Evolutionary conservation across 2,113 vertebrate species (phyloP).

Genomic region (Ibidorhyncha struthersii): DNA sequence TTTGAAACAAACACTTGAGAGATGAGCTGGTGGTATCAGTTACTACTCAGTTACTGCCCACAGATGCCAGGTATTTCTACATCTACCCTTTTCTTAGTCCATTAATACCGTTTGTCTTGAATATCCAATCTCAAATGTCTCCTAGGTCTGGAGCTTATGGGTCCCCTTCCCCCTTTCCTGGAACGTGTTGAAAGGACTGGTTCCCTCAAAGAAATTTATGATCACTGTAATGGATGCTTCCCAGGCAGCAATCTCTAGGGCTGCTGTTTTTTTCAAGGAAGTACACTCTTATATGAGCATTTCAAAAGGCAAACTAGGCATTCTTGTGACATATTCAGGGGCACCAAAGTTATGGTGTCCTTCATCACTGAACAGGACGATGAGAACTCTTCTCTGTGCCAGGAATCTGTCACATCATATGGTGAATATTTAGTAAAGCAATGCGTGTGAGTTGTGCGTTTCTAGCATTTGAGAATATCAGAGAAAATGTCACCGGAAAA

Average conservation of each 20-base stretch:
- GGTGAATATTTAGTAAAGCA: background rate
- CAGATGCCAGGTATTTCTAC: background rate
- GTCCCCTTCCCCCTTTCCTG: background rate
- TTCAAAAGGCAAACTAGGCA: background rate
- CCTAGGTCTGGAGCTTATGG: background rate
- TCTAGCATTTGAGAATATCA: background rate
- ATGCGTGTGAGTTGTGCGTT: background rate
- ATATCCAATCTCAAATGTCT: background rate
- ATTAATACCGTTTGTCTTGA: background rate
- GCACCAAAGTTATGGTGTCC: background rate
- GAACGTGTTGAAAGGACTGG: background rate
- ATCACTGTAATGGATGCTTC: background rate
- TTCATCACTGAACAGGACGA: background rate
- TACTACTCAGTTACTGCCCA: background rate
- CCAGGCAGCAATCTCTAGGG: background rate
- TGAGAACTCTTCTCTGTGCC: background rate
- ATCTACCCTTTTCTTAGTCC: background rate
- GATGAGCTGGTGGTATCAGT: background rate
- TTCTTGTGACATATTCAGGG: background rate
- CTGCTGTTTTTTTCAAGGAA: background rate
- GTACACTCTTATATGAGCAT: background rate
- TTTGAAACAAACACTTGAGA: background rate
- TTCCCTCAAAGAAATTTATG: background rate
- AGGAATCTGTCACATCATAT: background rate
- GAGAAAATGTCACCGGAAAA: background rate